Conservation (phyloP, 2,888 invertebrate genomes). For the Cheiracanthium punctorium region DNA sequence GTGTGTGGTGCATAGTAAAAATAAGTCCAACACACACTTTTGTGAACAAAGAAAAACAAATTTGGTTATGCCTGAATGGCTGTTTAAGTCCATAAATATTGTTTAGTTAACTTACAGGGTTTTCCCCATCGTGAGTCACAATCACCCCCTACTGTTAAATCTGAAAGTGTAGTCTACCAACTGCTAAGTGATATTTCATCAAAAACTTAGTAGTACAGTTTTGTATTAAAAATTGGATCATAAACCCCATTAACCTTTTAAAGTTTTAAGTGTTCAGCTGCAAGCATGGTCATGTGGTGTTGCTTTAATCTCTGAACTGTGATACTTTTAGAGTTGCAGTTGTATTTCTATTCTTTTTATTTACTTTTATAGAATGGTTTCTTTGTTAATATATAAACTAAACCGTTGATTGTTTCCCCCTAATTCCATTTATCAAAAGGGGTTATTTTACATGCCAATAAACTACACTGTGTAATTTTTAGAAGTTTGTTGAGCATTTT, state of each 20-base stretch:
- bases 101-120: too few species aligned
- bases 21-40: too few species aligned
- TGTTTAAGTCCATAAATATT: too few species aligned
- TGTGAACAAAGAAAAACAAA: too few species aligned
- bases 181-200: slow-evolving; percentile 13
- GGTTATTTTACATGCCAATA: not conserved
- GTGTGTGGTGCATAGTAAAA: too few species aligned
- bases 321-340: slow-evolving; percentile 61
- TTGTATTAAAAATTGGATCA: slow-evolving; percentile 1
- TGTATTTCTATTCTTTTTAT: slow-evolving; percentile 27
- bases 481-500: too few species aligned
- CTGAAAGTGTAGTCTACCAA: not conserved
- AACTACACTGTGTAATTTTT: not conserved
- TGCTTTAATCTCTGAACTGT: slow-evolving; percentile 64
- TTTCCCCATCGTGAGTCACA: too few species aligned
- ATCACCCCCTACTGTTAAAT: too few species aligned
- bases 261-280: slow-evolving; percentile 39
- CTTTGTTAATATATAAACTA: not conserved
- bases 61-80: too few species aligned
- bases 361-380: slow-evolving; percentile 2
- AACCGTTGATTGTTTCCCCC: not conserved
- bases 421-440: not conserved
- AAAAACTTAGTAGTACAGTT: slow-evolving; percentile 11
- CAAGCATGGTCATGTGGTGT: slow-evolving; percentile 47
- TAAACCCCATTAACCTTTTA: slow-evolving; percentile 26